Percentiles rank a stretch among this genome's conserved stretches.
These are phyloP conservation scores for Pseudococcus jackbeardsleyi DNA, from an alignment of 2,888 invertebrate species.

Conservation along the genomic window DNA sequence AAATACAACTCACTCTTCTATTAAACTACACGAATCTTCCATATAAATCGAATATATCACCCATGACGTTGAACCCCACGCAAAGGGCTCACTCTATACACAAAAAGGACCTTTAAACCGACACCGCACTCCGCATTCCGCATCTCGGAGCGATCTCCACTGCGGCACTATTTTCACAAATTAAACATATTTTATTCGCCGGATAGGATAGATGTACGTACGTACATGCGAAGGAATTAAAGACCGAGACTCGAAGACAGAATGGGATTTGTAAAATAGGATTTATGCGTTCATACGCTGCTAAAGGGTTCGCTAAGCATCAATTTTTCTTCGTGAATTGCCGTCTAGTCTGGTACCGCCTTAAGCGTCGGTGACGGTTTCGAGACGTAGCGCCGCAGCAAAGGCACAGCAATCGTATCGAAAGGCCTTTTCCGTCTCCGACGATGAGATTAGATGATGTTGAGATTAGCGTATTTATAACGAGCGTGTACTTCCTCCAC, in stretches of 20 bases:
- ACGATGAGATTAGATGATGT: conserved; percentile 59
- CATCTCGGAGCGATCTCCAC: not conserved
- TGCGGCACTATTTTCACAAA: conserved; percentile 45
- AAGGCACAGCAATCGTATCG: conserved; percentile 4
- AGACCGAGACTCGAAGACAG: not conserved
- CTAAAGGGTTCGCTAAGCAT: conserved; percentile 42
- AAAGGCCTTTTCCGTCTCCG: conserved; percentile 38
- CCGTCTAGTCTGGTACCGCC: conserved; percentile 63
- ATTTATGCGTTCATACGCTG: conserved; percentile 48
- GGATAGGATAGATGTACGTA: not conserved
- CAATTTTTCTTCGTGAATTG: conserved; percentile 58
- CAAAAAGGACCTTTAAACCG: no score
- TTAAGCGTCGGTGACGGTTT: conserved; percentile 58
- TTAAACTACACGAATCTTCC: no score
- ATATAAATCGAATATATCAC: no score
- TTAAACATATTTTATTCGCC: conserved; percentile 49
- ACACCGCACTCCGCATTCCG: not conserved
- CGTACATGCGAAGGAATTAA: conserved; percentile 40
- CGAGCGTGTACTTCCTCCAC: conserved; percentile 44
- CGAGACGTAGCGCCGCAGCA: not conserved
- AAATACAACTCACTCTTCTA: no score
- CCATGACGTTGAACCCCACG: no score
- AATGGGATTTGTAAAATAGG: conserved; percentile 23
- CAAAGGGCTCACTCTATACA: no score
- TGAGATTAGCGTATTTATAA: conserved; percentile 58